Evolutionary conservation across 2,797 vertebrate species (phyloP).

Genomic region (Clarias pachynema): DNA sequence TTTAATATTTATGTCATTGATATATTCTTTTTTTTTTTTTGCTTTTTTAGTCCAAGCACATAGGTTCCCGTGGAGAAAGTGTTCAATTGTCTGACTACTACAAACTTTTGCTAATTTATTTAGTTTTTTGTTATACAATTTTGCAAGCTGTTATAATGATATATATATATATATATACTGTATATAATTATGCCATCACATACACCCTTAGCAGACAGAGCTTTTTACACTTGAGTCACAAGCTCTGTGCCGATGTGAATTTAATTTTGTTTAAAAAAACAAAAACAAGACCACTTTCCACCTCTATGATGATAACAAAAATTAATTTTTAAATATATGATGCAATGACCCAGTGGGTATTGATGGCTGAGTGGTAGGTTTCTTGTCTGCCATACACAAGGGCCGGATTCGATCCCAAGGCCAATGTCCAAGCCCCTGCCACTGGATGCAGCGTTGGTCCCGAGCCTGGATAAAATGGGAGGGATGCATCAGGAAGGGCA

Average conservation of each 20-base stretch:
- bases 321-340: not conserved
- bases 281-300: not conserved
- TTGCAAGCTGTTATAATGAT: not conserved
- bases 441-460: too few species aligned
- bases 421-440: too few species aligned
- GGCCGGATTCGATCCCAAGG: too few species aligned
- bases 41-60: not conserved
- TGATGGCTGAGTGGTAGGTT: too few species aligned
- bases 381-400: too few species aligned
- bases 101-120: too few species aligned
- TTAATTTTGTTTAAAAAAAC: not conserved
- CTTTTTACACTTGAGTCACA: not conserved
- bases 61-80: not conserved
- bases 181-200: too few species aligned
- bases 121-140: not conserved
- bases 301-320: not conserved
- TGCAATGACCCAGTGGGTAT: too few species aligned
- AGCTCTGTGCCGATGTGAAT: not conserved
- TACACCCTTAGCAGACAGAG: not conserved
- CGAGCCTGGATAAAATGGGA: too few species aligned
- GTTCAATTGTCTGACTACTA: not conserved
- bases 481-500: too few species aligned
- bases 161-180: too few species aligned
- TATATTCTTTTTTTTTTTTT: too few species aligned
- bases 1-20: not conserved